Conservation (phyloP, 2,113 vertebrate genomes). For the Oceanodroma tethys region DNA sequence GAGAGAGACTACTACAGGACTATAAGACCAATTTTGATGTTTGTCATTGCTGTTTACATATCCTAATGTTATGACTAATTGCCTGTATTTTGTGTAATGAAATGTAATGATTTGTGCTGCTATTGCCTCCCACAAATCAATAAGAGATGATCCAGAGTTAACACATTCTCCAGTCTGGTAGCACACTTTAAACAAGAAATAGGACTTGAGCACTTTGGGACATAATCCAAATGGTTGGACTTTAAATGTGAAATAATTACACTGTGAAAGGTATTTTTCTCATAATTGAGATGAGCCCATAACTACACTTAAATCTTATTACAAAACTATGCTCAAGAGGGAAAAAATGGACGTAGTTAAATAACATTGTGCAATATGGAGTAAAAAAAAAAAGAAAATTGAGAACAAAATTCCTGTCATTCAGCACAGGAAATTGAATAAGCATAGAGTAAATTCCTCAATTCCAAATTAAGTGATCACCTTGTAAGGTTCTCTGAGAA, state of each 20-base stretch:
- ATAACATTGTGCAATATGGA: neutral
- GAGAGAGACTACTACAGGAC: neutral
- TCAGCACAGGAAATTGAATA: neutral
- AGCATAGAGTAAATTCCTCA: neutral
- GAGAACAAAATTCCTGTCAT: neutral
- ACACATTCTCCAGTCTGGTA: neutral
- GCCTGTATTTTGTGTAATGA: neutral
- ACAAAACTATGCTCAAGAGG: neutral
- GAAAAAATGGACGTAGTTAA: neutral
- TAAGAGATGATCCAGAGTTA: neutral
- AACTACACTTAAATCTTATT: constrained; percentile 3
- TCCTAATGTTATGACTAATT: neutral
- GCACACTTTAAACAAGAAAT: neutral
- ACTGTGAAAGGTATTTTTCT: neutral
- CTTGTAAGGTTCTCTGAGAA: neutral
- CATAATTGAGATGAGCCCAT: neutral
- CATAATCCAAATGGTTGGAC: neutral
- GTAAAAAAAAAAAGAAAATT: neutral
- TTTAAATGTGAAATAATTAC: constrained; percentile 24
- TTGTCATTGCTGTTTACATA: neutral
- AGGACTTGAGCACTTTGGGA: neutral
- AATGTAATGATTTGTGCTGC: neutral
- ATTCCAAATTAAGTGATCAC: neutral
- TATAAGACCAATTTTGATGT: neutral
- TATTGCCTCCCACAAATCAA: neutral